Conservation (phyloP, 2,888 invertebrate species). For the Orthonychiurus folsomi region DNA sequence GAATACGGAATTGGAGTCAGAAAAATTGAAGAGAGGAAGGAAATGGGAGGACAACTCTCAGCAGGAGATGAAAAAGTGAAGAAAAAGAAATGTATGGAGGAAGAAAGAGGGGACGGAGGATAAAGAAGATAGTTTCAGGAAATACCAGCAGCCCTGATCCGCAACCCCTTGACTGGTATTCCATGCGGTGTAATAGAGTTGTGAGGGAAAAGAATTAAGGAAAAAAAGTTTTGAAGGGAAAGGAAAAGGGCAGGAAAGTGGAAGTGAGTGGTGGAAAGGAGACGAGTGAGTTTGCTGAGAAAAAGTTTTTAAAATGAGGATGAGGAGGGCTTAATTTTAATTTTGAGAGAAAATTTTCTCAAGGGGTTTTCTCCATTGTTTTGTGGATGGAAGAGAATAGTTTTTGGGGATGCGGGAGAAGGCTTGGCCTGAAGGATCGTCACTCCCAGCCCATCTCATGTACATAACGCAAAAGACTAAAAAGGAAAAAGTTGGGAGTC, state of each 20-base stretch:
- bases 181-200: neutral
- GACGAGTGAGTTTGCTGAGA: slow-evolving; percentile 13
- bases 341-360: slow-evolving; percentile 16
- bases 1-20: slow-evolving; percentile 1
- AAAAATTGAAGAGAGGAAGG: slow-evolving; percentile 2
- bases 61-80: slow-evolving; percentile 14
- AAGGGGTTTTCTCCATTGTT: slow-evolving; percentile 15
- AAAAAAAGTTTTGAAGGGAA: slow-evolving; percentile 4
- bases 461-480: neutral
- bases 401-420: neutral
- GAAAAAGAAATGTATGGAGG: slow-evolving; percentile 7
- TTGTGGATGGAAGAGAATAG: slow-evolving; percentile 9
- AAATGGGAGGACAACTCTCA: slow-evolving; percentile 7
- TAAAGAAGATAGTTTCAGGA: neutral
- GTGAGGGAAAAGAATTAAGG: neutral
- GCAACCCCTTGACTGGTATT: neutral
- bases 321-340: slow-evolving; percentile 20
- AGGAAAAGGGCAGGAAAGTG: slow-evolving; percentile 7
- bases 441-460: neutral
- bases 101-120: neutral
- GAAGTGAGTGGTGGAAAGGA: slow-evolving; percentile 12
- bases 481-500: slow-evolving; percentile 14
- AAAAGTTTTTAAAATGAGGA: slow-evolving; percentile 19
- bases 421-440: neutral
- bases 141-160: neutral